Conservation (phyloP, 2,113 vertebrate genomes). For the Falcunculus frontatus region DNA sequence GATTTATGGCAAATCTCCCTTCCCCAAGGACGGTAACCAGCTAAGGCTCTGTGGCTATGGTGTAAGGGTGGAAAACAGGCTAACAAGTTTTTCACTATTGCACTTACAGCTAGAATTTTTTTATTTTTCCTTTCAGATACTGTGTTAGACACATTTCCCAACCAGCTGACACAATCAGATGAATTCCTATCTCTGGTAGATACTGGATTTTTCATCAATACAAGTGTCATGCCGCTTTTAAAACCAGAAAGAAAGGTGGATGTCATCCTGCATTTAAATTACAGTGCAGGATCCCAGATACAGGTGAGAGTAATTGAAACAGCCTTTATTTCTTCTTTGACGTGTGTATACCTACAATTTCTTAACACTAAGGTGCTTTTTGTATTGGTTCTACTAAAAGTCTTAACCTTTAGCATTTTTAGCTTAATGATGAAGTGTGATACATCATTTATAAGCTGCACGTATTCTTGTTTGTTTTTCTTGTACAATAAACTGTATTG, state of each 20-base stretch:
- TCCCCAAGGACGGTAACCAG: neutral
- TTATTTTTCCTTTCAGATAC: conserved; percentile 64
- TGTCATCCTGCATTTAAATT: conserved; percentile 78
- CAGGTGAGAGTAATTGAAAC: conserved; percentile 51
- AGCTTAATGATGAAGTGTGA: neutral
- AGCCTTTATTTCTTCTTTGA: neutral
- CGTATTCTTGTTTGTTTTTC: neutral
- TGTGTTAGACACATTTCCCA: conserved; percentile 70
- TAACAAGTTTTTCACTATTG: neutral
- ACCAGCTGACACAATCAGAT: conserved; percentile 69
- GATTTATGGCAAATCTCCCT: neutral
- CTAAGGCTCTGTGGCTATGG: neutral
- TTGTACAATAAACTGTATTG: neutral
- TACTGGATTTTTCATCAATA: conserved; percentile 78
- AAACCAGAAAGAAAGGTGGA: conserved; percentile 74
- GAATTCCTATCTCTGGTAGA: conserved; percentile 73
- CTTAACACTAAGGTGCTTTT: neutral
- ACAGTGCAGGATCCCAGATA: conserved; percentile 72
- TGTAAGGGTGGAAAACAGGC: neutral
- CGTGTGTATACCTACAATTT: neutral
- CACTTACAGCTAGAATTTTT: neutral
- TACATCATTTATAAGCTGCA: neutral
- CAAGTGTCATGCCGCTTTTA: conserved; percentile 70
- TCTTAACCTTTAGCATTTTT: neutral
- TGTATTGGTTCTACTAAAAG: neutral